Evolutionary conservation across 2,888 invertebrate species (phyloP).

Genomic region (Polietes domitor): DNA sequence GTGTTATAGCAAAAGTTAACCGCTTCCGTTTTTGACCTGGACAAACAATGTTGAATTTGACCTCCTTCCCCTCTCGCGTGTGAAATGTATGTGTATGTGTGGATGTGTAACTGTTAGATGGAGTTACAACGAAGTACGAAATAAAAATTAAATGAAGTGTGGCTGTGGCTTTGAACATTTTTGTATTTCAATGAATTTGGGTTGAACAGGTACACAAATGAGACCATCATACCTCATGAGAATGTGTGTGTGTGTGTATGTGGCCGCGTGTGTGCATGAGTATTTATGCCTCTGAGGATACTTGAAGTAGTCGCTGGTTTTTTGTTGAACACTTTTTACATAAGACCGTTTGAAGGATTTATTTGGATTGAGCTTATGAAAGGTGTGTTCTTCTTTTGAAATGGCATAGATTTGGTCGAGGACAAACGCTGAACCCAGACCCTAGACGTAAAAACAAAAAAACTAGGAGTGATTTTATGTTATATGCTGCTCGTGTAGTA

Average conservation of each 20-base stretch:
- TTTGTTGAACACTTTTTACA: conserved; percentile 13
- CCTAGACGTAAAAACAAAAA: background rate
- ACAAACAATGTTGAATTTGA: background rate
- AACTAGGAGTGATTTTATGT: background rate
- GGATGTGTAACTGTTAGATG: background rate
- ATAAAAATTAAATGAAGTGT: conserved; percentile 11
- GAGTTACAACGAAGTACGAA: background rate
- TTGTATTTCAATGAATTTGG: conserved; percentile 6
- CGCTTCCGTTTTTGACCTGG: background rate
- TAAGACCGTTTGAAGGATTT: conserved; percentile 23
- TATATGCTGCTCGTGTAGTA: background rate
- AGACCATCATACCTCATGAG: background rate
- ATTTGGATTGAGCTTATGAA: conserved; percentile 9
- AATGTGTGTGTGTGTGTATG: background rate
- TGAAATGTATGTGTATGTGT: background rate
- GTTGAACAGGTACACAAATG: background rate
- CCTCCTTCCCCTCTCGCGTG: no score
- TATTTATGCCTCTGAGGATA: background rate
- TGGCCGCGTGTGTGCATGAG: no score
- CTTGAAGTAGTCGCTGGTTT: background rate
- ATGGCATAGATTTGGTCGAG: conserved; percentile 6
- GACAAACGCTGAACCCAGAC: no score
- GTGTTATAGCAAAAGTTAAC: no score
- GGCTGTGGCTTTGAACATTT: background rate
- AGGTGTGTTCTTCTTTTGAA: conserved; percentile 11